Percentiles rank a stretch among this genome's conserved stretches.
Conservation (phyloP, 2,113 vertebrate species). For the Canis aureus region DNA sequence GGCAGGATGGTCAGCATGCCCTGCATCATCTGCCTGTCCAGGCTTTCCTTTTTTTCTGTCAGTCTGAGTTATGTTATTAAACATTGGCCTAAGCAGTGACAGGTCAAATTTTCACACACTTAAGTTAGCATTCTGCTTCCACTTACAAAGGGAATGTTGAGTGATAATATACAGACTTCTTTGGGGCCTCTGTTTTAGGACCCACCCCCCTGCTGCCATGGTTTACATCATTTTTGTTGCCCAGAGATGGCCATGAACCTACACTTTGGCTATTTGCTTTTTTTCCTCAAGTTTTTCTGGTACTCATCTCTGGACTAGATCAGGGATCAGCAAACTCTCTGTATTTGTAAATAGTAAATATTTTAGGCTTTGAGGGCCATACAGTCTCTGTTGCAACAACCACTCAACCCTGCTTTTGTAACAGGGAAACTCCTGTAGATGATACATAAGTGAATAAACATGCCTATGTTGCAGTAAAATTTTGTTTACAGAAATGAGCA, state of each 20-base stretch:
- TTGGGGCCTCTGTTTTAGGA: not conserved
- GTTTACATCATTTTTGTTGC: not conserved
- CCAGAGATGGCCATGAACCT: not conserved
- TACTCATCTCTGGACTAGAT: not conserved
- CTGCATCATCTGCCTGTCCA: not conserved
- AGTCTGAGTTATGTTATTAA: not conserved
- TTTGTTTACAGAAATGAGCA: not conserved
- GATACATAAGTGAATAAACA: not conserved
- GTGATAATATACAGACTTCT: not conserved
- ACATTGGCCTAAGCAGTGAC: not conserved
- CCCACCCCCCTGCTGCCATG: no score
- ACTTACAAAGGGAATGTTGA: not conserved
- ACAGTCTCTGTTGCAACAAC: fast-evolving
- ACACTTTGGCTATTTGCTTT: not conserved
- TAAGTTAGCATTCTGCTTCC: not conserved
- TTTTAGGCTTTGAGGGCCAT: not conserved
- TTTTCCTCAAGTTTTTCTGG: not conserved
- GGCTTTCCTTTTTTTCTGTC: not conserved
- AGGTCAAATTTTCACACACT: no score
- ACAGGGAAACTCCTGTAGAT: no score
- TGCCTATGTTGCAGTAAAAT: no score
- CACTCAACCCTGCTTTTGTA: not conserved
- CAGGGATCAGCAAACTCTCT: not conserved
- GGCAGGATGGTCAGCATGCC: no score
- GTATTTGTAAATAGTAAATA: not conserved